Percentiles rank a stretch among this genome's conserved stretches.
phyloP scores from a whole-genome alignment of 2,888 invertebrate species.

The Ditula angustiorana region DNA sequence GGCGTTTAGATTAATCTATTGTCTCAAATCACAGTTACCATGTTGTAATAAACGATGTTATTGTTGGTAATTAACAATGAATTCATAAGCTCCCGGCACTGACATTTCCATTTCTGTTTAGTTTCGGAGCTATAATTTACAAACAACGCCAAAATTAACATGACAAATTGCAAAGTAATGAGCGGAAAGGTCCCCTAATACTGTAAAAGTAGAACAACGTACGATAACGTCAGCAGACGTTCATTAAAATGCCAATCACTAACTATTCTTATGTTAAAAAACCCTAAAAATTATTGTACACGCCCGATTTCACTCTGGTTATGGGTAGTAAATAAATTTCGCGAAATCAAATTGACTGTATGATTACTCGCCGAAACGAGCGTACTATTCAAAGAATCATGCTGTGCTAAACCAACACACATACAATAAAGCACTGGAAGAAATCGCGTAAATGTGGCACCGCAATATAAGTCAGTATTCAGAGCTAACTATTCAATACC shows the following conservation, averaged over 20 bases:
- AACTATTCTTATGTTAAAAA: neutral
- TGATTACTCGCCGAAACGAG: slow-evolving; percentile 3
- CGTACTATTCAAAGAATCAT: neutral
- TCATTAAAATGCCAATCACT: neutral
- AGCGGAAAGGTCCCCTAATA: neutral
- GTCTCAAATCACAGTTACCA: too few relatives aligned
- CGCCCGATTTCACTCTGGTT: slow-evolving; percentile 11
- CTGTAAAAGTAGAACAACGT: neutral
- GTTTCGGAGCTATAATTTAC: neutral
- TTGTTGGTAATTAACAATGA: too few relatives aligned
- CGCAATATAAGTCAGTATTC: neutral
- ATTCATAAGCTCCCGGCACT: too few relatives aligned
- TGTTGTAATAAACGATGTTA: too few relatives aligned
- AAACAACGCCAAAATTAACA: slow-evolving; percentile 4
- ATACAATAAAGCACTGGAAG: neutral
- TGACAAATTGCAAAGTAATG: slow-evolving; percentile 1
- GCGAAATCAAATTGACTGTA: slow-evolving; percentile 40
- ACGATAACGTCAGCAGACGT: neutral
- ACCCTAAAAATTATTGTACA: neutral
- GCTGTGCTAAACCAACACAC: slow-evolving; percentile 9
- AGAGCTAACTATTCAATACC: neutral
- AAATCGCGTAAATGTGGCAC: neutral
- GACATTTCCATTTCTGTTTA: too few relatives aligned
- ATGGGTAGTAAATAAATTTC: slow-evolving; percentile 33
- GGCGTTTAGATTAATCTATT: too few relatives aligned